Percentiles rank a stretch among this genome's conserved stretches.
phyloP scores from a whole-genome alignment of 2,113 vertebrate genomes.

The Scolopax mira region DNA sequence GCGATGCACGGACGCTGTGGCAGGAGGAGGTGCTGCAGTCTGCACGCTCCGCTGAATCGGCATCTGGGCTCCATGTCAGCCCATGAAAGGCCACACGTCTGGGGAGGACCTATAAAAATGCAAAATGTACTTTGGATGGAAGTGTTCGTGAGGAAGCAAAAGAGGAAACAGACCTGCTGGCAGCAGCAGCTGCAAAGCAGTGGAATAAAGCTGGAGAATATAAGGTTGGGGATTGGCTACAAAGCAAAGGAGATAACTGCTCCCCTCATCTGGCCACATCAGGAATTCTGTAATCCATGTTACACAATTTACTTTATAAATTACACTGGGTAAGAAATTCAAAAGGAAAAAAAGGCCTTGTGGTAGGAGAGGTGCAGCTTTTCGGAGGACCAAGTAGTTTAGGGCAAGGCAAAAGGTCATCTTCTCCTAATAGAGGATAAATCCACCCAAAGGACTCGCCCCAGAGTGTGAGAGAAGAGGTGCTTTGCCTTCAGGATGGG shows the following conservation, averaged over 20 bases:
- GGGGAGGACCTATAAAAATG: conserved; percentile 43
- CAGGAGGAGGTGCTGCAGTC: background rate
- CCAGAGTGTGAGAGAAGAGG: background rate
- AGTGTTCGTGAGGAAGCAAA: conserved; percentile 2
- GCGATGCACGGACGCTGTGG: background rate
- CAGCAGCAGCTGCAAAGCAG: background rate
- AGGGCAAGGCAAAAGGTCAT: background rate
- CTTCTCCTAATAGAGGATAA: background rate
- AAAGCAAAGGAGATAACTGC: conserved; percentile 9
- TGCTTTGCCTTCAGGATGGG: background rate
- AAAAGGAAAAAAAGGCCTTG: background rate
- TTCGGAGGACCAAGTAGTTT: background rate
- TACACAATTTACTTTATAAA: background rate
- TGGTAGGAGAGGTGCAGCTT: background rate
- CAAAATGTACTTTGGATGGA: conserved; percentile 41
- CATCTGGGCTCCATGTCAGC: background rate
- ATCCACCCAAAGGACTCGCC: background rate
- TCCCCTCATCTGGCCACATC: background rate
- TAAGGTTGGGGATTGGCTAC: background rate
- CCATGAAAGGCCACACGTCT: conserved; percentile 33
- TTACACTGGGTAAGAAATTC: background rate
- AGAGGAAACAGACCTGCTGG: conserved; percentile 27
- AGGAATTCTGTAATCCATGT: background rate
- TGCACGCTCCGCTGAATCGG: background rate
- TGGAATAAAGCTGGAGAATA: background rate